Evolutionary conservation across 2,113 vertebrate genomes (phyloP).

Genomic region (Thalassoma bifasciatum): DNA sequence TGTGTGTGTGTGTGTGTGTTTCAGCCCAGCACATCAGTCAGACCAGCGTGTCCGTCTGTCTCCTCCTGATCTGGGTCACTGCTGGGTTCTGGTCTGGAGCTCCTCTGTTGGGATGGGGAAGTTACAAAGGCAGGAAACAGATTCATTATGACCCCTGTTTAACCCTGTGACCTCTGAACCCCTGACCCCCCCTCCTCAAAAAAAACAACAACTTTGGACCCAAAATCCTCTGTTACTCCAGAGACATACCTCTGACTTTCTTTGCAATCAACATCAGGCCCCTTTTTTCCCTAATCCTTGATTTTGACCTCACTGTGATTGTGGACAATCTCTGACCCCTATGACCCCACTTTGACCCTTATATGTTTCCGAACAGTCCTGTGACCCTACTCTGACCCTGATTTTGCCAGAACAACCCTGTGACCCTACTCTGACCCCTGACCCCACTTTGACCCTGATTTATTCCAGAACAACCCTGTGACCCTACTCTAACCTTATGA

Average conservation of each 20-base stretch:
- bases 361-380: background rate
- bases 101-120: slow-evolving; percentile 88
- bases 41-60: slow-evolving; percentile 74
- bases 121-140: slow-evolving; percentile 84
- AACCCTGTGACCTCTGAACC: slow-evolving; percentile 1
- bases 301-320: too few relatives aligned
- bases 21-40: slow-evolving; percentile 83
- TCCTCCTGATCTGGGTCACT: slow-evolving; percentile 84
- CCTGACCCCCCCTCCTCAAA: too few relatives aligned
- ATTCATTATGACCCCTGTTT: background rate
- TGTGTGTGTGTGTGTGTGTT: slow-evolving; percentile 16
- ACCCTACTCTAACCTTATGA: too few relatives aligned
- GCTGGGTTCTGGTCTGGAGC: slow-evolving; percentile 88
- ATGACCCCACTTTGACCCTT: background rate
- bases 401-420: too few relatives aligned
- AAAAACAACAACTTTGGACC: too few relatives aligned
- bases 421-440: too few relatives aligned
- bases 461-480: too few relatives aligned
- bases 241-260: too few relatives aligned
- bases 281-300: too few relatives aligned
- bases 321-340: too few relatives aligned
- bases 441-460: background rate
- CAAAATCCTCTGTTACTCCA: too few relatives aligned
- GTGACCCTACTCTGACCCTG: background rate
- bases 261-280: too few relatives aligned